Base-by-base conservation (phyloP, 2,888 invertebrate genomes). In the Labia minor region DNA sequence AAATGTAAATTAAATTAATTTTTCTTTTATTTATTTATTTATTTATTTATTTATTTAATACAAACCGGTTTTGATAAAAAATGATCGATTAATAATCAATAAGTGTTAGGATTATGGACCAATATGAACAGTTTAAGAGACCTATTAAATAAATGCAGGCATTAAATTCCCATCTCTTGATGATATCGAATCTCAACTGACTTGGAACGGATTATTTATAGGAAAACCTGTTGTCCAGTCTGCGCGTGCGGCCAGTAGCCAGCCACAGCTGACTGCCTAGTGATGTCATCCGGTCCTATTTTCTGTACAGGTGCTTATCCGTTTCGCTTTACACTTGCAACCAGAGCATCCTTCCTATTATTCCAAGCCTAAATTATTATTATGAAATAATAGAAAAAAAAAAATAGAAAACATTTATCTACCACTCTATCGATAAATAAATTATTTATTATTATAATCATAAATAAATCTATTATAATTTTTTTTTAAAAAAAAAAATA, bases 191-290 rank as follows among this genome's bases (percentile, higher is more conserved):
- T 49, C n/a, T 16, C 49, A 49, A 49, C 49, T 49, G 49, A 49
- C 49, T 49, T 14, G 49, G 49, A 49, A 49, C 49, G 49, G 49
- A 49, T 49, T 49, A 49, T 49, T 49, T 49, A 49, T 49, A 49
- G 49, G 49, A 16, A 26, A 49, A 49, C 49, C 49, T 49, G 49
- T 49, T 49, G 49, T 49, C 49, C 49, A 16, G 49, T 10, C n/a
- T n/a, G 16, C 49, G 49, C 49, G 49, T 49, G 49, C 16, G 26
- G 49, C 49, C 49, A 14, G 49, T 16, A 49, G 49, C 49, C 8
- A 49, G 49, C 49, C 8, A 26, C 26, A 26, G 26, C 26, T n/a
- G 16, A 49, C 49, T n/a, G 16, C 3, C 49, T 49, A 11, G 49
- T 49, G 49, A 49, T 49, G 49, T 49, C 49, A 49, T 49, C 49